phyloP scores from a whole-genome alignment of 2,113 vertebrate species.

The Aptenodytes patagonicus region DNA sequence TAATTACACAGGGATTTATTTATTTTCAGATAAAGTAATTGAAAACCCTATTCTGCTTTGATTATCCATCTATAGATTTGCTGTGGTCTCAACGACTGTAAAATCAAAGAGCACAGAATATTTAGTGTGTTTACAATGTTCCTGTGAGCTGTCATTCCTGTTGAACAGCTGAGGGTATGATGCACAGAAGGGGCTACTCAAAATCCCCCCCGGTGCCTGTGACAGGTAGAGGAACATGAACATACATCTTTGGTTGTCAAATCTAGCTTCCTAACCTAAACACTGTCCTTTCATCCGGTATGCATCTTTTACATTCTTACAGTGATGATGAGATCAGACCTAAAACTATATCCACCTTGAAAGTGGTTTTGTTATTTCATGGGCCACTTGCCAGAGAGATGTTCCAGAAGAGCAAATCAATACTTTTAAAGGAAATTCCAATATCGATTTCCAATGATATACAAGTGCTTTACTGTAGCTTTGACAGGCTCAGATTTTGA shows the following conservation, averaged over 20 bases:
- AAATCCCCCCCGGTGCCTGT: neutral
- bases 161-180: neutral
- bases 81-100: neutral
- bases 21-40: neutral
- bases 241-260: neutral
- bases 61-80: neutral
- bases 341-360: neutral
- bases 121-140: neutral
- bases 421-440: neutral
- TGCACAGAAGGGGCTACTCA: neutral
- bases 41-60: neutral
- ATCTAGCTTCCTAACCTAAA: neutral
- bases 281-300: accelerated
- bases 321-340: neutral
- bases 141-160: neutral
- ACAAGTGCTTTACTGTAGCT: neutral
- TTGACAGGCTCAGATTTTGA: neutral
- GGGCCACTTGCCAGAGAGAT: neutral
- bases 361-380: neutral
- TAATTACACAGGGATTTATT: neutral
- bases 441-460: accelerated
- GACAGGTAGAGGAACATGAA: neutral
- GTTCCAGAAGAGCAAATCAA: neutral
- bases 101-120: neutral
- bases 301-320: neutral